A percentile compares a stretch with the other conserved stretches of the same genome.
Conservation (phyloP, 2,888 invertebrate species). For the Parnassius mnemosyne region DNA sequence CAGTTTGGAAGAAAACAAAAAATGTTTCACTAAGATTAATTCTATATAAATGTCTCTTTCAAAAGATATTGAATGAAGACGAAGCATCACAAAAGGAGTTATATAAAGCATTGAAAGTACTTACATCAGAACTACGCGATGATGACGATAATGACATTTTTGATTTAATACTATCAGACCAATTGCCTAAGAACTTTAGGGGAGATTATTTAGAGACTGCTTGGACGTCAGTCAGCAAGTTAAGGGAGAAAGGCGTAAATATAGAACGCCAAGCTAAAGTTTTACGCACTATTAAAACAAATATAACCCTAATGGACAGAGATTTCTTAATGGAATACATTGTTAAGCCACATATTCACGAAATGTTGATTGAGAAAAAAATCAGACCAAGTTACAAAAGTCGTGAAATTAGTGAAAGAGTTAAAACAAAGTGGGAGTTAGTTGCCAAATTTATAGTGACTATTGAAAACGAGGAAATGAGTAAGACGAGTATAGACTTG, state of each 20-base stretch:
- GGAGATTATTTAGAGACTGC: conserved; percentile 39
- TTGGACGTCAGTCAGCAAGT: conserved; percentile 44
- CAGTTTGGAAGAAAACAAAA: conserved; percentile 48
- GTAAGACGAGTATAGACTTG: conserved; percentile 22
- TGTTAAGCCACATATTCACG: conserved; percentile 40
- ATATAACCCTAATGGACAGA: conserved; percentile 38
- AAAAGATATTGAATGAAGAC: conserved; percentile 37
- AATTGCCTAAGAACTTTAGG: conserved; percentile 38
- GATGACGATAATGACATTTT: conserved; percentile 51
- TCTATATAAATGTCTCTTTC: conserved; percentile 43
- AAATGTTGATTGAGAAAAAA: conserved; percentile 34
- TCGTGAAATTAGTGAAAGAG: conserved; percentile 28
- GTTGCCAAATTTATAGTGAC: conserved; percentile 29
- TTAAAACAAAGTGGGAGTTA: conserved; percentile 39
- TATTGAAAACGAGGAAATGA: conserved; percentile 5
- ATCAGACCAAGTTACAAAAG: conserved; percentile 23
- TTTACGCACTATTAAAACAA: conserved; percentile 34
- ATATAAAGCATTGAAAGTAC: conserved; percentile 43
- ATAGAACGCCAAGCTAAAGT: conserved; percentile 35
- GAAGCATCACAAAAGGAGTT: conserved; percentile 35
- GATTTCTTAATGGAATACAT: conserved; percentile 37
- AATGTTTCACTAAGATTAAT: conserved; percentile 48
- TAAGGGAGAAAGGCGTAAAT: conserved; percentile 40
- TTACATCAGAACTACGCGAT: conserved; percentile 43
- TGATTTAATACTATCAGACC: conserved; percentile 32